These are phyloP conservation scores for Chirona hameri DNA, from an alignment of 2,888 invertebrate species.

Conservation along the genomic window DNA sequence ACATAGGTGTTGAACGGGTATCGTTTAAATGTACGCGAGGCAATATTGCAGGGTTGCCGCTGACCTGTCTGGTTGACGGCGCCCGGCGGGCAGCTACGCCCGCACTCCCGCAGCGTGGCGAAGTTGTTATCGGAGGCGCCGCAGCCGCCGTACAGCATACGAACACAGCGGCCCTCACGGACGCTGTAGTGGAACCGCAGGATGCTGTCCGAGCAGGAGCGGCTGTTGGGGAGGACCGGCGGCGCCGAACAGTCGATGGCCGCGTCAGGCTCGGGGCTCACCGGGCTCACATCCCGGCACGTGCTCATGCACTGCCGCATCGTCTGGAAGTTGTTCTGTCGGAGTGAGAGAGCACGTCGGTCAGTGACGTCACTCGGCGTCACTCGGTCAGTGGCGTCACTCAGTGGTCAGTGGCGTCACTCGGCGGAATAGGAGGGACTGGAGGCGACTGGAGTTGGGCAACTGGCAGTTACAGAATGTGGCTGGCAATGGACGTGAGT, in stretches of 20 bases:
- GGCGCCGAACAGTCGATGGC: background rate
- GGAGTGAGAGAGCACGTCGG: background rate
- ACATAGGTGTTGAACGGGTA: no score
- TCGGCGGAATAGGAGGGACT: no score
- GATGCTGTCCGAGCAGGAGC: background rate
- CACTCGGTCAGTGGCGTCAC: no score
- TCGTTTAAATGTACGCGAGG: no score
- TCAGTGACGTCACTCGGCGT: no score
- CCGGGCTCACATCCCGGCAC: conserved; percentile 34
- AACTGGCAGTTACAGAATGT: no score
- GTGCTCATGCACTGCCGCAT: conserved; percentile 42
- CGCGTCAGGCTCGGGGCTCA: background rate
- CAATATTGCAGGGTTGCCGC: no score
- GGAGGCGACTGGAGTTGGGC: no score
- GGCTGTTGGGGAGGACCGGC: background rate
- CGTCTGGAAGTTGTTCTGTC: conserved; percentile 46
- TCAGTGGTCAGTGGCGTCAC: no score
- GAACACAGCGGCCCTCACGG: background rate
- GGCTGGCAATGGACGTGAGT: no score
- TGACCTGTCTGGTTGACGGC: background rate
- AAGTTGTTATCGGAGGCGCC: conserved; percentile 26
- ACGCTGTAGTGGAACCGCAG: background rate
- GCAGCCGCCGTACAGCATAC: conserved; percentile 6
- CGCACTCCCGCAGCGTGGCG: conserved; percentile 34
- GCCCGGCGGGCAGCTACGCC: background rate